Percentiles rank a stretch among this genome's conserved stretches.
Conservation (phyloP, 2,113 vertebrate genomes). For the Coregonus clupeaformis region DNA sequence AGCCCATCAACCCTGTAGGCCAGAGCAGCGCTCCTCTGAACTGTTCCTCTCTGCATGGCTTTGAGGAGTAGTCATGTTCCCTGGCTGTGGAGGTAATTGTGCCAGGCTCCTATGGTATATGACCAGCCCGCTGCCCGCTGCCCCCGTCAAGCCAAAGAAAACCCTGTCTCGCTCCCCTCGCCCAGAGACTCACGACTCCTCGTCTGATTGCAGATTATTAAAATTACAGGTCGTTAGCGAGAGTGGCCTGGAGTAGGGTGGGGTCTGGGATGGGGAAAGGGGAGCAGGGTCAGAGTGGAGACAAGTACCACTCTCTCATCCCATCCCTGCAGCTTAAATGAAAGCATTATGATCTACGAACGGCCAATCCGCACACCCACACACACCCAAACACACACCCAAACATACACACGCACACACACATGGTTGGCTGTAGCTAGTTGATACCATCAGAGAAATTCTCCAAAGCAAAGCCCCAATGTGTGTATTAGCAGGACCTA, state of each 20-base stretch:
- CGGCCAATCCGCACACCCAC: conserved; percentile 1
- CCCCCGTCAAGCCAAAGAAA: conserved; percentile 36
- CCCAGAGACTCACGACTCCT: conserved; percentile 55
- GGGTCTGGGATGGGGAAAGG: conserved; percentile 30
- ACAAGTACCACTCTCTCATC: conserved; percentile 46
- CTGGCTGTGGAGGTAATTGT: conserved; percentile 61
- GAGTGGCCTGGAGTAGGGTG: conserved; percentile 47
- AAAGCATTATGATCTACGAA: conserved; percentile 65
- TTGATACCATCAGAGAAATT: conserved; percentile 62
- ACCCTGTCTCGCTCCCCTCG: conserved; percentile 2
- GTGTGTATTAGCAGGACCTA: conserved; percentile 68
- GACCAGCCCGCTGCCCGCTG: conserved; percentile 32
- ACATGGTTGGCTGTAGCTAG: conserved; percentile 37
- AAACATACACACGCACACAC: not conserved
- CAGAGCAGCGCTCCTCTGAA: not conserved
- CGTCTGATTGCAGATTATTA: conserved; percentile 72
- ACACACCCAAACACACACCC: not conserved
- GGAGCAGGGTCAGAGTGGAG: conserved; percentile 48
- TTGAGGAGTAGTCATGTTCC: conserved; percentile 51
- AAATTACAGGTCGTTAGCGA: conserved; percentile 72
- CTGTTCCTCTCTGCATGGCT: conserved; percentile 20
- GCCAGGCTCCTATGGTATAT: conserved; percentile 45
- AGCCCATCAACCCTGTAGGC: conserved; percentile 11
- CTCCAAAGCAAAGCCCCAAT: conserved; percentile 56
- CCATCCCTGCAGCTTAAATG: conserved; percentile 53